phyloP scores from a whole-genome alignment of 2,888 invertebrate species.

The Beris chalybata region DNA sequence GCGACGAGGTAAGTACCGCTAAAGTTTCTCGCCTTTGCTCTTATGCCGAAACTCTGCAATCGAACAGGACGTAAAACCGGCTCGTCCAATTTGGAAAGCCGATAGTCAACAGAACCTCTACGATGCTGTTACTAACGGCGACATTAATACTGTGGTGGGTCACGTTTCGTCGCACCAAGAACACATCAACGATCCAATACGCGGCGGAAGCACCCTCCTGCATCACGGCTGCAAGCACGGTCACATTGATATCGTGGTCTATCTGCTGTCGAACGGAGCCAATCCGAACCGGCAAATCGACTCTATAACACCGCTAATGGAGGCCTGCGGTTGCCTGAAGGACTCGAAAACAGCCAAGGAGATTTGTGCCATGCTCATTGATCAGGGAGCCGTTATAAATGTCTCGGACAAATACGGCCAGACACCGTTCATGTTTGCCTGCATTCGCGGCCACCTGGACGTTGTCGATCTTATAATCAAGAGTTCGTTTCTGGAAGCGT shows the following conservation, averaged over 20 bases:
- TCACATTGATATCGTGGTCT: constrained; percentile 46
- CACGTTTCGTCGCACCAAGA: constrained; percentile 43
- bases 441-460: constrained; percentile 47
- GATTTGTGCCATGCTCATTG: constrained; percentile 47
- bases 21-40: constrained; percentile 22
- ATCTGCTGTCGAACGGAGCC: constrained; percentile 46
- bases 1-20: constrained; percentile 45
- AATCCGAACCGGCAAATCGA: constrained; percentile 49
- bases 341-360: constrained; percentile 43
- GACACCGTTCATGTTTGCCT: constrained; percentile 54
- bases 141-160: constrained; percentile 42
- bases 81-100: constrained; percentile 17
- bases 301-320: constrained; percentile 50
- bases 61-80: constrained; percentile 5
- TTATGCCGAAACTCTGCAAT: constrained; percentile 1
- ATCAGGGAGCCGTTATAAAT: constrained; percentile 49
- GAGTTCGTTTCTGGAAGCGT: constrained; percentile 49
- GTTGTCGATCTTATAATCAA: constrained; percentile 47
- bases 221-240: constrained; percentile 48
- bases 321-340: constrained; percentile 46
- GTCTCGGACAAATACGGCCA: constrained; percentile 51
- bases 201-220: constrained; percentile 45
- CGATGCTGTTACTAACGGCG: constrained; percentile 43
- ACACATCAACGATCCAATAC: constrained; percentile 42
- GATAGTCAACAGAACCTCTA: constrained; percentile 44